Percentiles rank a stretch among this genome's conserved stretches.
Evolutionary conservation across 2,113 vertebrate genomes (phyloP).

Genomic region (Myrmophylax atrothorax): DNA sequence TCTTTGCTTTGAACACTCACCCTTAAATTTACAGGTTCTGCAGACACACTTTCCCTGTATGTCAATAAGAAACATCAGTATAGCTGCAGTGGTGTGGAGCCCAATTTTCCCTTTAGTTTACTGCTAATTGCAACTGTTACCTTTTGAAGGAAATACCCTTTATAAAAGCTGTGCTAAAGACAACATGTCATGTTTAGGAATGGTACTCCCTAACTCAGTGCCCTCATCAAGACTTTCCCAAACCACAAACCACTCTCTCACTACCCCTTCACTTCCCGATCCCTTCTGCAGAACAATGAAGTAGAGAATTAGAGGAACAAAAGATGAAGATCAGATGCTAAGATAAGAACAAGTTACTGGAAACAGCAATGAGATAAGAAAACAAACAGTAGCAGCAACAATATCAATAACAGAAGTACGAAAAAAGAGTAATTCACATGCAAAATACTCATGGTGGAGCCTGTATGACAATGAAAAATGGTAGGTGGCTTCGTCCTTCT

Average conservation of each 20-base stretch:
- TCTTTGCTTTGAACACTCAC: background rate
- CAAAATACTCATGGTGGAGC: rapidly evolving
- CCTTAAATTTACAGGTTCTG: background rate
- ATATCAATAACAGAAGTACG: background rate
- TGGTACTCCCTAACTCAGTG: background rate
- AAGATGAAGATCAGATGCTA: background rate
- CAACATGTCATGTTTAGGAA: background rate
- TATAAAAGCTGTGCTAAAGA: background rate
- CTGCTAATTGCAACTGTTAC: background rate
- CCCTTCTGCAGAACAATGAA: rapidly evolving
- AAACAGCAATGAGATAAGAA: background rate
- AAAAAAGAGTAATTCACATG: background rate
- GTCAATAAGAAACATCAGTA: background rate
- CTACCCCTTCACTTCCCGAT: background rate
- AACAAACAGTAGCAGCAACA: background rate
- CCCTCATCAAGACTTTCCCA: background rate
- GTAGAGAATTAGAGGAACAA: rapidly evolving
- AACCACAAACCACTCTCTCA: background rate
- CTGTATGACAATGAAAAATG: background rate
- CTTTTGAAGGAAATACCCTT: background rate
- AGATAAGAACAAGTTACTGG: background rate
- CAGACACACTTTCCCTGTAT: background rate
- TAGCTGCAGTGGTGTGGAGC: background rate
- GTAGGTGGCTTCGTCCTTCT: background rate
- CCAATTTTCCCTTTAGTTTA: background rate